phyloP scores from a whole-genome alignment of 2,888 invertebrate genomes.

The Philereme vetulata region DNA sequence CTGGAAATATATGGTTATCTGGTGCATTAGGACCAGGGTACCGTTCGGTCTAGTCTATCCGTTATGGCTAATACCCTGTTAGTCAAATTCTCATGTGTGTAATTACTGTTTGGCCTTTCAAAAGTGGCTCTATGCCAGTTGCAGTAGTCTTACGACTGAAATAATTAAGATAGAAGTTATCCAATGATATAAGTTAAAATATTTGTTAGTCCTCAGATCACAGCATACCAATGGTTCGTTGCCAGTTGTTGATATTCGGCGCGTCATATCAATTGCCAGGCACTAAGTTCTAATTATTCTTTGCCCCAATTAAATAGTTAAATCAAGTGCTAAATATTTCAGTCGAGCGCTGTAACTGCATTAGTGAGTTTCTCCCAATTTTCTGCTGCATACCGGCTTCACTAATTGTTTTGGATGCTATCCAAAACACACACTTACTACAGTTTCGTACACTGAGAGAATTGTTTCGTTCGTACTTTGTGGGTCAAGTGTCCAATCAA shows the following conservation, averaged over 20 bases:
- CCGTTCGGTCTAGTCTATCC: too few relatives aligned
- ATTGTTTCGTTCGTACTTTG: slow-evolving; percentile 37
- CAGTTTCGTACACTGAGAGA: slow-evolving; percentile 65
- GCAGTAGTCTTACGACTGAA: too few relatives aligned
- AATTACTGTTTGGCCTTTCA: too few relatives aligned
- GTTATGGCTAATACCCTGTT: too few relatives aligned
- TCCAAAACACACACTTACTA: slow-evolving; percentile 80
- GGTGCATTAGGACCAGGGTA: too few relatives aligned
- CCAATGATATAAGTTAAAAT: too few relatives aligned
- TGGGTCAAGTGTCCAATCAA: slow-evolving; percentile 29
- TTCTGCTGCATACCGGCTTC: slow-evolving; percentile 56
- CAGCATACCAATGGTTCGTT: too few relatives aligned
- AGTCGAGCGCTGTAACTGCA: slow-evolving; percentile 60
- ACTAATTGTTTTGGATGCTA: slow-evolving; percentile 80
- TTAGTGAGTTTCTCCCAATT: slow-evolving; percentile 57
- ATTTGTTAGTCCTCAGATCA: too few relatives aligned
- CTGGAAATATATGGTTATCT: too few relatives aligned
- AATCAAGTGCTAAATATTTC: slow-evolving; percentile 45
- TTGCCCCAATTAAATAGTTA: slow-evolving; percentile 32
- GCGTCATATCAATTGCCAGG: slow-evolving; percentile 6
- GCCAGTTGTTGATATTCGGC: not conserved
- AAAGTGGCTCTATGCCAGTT: too few relatives aligned
- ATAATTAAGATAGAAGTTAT: too few relatives aligned
- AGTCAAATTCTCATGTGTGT: too few relatives aligned
- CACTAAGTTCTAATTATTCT: slow-evolving; percentile 20